phyloP scores from a whole-genome alignment of 2,888 invertebrate genomes.

The Pasiphila rectangulata region DNA sequence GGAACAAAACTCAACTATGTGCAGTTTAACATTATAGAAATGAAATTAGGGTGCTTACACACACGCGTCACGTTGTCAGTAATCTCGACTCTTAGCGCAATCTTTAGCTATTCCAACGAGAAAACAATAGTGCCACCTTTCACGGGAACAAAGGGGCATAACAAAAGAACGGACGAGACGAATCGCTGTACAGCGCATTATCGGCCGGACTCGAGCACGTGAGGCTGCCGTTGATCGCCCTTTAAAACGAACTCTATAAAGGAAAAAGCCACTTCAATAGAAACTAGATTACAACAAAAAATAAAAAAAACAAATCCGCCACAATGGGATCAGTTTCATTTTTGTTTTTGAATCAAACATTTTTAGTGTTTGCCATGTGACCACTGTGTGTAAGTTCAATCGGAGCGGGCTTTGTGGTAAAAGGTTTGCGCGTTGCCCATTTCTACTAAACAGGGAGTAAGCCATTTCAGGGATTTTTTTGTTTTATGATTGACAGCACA shows the following conservation, averaged over 20 bases:
- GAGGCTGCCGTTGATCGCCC: slow-evolving; percentile 53
- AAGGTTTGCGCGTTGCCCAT: slow-evolving; percentile 48
- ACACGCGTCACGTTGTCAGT: slow-evolving; percentile 72
- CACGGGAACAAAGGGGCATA: slow-evolving; percentile 68
- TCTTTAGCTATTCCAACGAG: slow-evolving; percentile 66
- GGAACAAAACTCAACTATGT: slow-evolving; percentile 35
- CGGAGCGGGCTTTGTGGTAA: slow-evolving; percentile 50
- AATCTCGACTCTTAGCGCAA: slow-evolving; percentile 76
- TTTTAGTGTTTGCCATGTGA: slow-evolving; percentile 48
- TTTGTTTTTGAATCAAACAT: slow-evolving; percentile 31
- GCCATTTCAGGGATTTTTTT: slow-evolving; percentile 62
- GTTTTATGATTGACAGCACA: slow-evolving; percentile 80
- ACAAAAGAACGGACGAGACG: slow-evolving; percentile 72
- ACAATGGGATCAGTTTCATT: slow-evolving; percentile 25
- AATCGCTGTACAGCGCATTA: slow-evolving; percentile 67
- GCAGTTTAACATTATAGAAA: slow-evolving; percentile 53
- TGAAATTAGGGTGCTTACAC: slow-evolving; percentile 60
- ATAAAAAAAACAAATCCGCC: slow-evolving; percentile 19
- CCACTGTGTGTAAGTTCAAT: slow-evolving; percentile 54
- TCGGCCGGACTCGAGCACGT: slow-evolving; percentile 56
- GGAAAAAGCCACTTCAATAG: slow-evolving; percentile 42
- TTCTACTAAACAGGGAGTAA: slow-evolving; percentile 64
- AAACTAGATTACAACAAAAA: slow-evolving; percentile 27
- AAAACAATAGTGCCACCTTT: slow-evolving; percentile 76
- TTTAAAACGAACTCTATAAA: slow-evolving; percentile 53